A percentile compares a stretch with the other conserved stretches of the same genome.
These are phyloP conservation scores for Acanthaster planci DNA, from an alignment of 35 echinoderm and acorn worm genomes.

Conservation along the genomic window DNA sequence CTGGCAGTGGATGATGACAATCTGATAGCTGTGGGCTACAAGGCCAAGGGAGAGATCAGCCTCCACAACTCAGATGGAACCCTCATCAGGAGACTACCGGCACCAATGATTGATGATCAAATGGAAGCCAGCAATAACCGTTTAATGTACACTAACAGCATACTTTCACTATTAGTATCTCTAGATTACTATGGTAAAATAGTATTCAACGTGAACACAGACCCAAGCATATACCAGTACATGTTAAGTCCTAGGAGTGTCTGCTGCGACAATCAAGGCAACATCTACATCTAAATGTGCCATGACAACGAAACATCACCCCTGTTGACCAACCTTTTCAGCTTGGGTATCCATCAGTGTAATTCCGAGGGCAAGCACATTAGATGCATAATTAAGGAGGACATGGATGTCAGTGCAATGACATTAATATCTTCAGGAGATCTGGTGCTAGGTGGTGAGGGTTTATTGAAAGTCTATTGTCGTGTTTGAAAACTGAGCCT, in stretches of 20 bases:
- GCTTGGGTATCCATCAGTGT: not conserved
- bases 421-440: not conserved
- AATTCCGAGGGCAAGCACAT: not conserved
- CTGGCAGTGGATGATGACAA: constrained; percentile 31
- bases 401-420: not conserved
- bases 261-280: not conserved
- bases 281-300: too few relatives aligned
- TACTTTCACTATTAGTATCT: too few relatives aligned
- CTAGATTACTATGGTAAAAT: not conserved
- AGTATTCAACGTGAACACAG: not conserved
- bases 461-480: not conserved
- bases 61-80: too few relatives aligned
- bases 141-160: not conserved
- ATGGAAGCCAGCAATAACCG: not conserved
- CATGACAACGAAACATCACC: too few relatives aligned
- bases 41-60: too few relatives aligned
- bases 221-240: not conserved
- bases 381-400: not conserved
- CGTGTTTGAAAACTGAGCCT: too few relatives aligned
- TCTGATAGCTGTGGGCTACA: constrained; percentile 25
- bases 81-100: too few relatives aligned
- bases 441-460: not conserved
- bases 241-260: not conserved
- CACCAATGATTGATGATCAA: not conserved
- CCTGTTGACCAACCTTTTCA: too few relatives aligned